A percentile compares a stretch with the other conserved stretches of the same genome.
phyloP scores from a whole-genome alignment of 2,797 vertebrate species.

The Pogonophryne albipinna region DNA sequence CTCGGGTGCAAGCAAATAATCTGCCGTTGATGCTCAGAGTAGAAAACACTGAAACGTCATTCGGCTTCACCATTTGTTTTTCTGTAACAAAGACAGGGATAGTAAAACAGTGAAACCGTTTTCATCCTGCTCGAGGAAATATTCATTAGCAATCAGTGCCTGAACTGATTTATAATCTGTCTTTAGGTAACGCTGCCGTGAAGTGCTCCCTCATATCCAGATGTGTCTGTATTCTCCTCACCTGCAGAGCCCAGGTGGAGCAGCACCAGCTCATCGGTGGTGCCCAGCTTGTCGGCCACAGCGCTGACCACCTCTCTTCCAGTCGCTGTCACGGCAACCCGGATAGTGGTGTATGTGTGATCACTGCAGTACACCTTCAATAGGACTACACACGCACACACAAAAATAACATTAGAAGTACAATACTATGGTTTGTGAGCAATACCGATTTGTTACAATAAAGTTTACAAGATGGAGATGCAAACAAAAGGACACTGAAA shows the following conservation, averaged over 20 bases:
- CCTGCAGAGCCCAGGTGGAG: slow-evolving; percentile 93
- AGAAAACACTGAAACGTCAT: slow-evolving; percentile 96
- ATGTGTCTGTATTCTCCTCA: slow-evolving; percentile 82
- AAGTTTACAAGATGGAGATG: background rate
- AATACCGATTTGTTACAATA: background rate
- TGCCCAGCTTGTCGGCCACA: slow-evolving; percentile 93
- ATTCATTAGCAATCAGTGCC: background rate
- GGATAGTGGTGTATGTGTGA: slow-evolving; percentile 97
- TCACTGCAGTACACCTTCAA: slow-evolving; percentile 97
- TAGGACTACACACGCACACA: slow-evolving; percentile 83
- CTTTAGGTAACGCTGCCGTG: background rate
- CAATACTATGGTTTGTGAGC: background rate
- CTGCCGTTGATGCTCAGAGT: slow-evolving; percentile 94
- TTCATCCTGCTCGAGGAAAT: background rate
- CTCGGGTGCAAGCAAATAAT: slow-evolving; percentile 92
- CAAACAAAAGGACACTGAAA: background rate
- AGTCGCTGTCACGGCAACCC: slow-evolving; percentile 89
- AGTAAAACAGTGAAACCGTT: background rate
- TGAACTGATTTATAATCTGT: background rate
- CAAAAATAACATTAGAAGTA: background rate
- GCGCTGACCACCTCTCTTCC: slow-evolving; percentile 92
- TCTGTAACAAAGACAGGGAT: slow-evolving; percentile 80
- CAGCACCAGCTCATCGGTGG: slow-evolving; percentile 91
- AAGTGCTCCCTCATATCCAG: background rate
- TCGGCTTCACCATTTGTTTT: slow-evolving; percentile 94